Percentiles rank a stretch among this genome's conserved stretches.
Conservation (phyloP, 2,113 vertebrate species). For the Vulpes vulpes region DNA sequence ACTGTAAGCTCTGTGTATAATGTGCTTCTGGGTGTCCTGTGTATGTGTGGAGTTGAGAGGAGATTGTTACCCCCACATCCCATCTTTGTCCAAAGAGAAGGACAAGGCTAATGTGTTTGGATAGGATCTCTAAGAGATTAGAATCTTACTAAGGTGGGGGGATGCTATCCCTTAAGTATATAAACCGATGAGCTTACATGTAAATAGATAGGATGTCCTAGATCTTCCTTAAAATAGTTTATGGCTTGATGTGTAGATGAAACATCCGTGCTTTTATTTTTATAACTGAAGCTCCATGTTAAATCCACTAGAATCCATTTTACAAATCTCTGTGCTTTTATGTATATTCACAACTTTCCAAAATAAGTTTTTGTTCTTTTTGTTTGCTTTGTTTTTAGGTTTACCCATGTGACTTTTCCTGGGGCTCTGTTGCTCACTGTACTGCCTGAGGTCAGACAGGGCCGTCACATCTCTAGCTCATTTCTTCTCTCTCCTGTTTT, state of each 20-base stretch:
- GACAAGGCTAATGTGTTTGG: background rate
- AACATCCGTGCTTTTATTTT: background rate
- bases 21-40: background rate
- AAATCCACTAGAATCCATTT: background rate
- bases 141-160: background rate
- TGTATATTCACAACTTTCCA: background rate
- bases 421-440: background rate
- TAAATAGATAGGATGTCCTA: background rate
- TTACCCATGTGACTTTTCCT: background rate
- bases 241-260: background rate
- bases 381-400: background rate
- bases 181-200: background rate
- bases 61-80: background rate
- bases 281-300: background rate
- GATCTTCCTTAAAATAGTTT: background rate
- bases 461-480: background rate
- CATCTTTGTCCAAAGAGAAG: background rate
- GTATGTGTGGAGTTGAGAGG: background rate
- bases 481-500: background rate
- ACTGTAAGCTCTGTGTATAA: background rate
- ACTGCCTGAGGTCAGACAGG: background rate
- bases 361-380: background rate
- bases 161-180: background rate
- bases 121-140: background rate
- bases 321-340: background rate